Base-by-base conservation (phyloP, 2,888 invertebrate species). In the Sesia apiformis region DNA sequence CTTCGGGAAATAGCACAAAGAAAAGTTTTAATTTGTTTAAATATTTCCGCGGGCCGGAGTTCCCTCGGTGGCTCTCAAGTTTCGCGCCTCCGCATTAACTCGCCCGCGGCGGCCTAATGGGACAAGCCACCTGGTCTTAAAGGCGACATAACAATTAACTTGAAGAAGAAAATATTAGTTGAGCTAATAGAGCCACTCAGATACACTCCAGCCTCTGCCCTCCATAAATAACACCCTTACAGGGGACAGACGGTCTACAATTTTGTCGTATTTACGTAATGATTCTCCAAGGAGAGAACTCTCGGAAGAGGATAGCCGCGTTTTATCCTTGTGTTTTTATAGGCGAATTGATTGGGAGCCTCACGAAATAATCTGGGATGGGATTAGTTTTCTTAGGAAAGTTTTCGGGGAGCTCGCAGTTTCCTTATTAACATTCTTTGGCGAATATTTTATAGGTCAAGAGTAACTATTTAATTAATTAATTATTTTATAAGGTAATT, bases 21-120 rank as follows among this genome's bases (percentile, higher is more conserved):
- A 74, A 81, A 89, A 87, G 80, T 88, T 87, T 86, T 84, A 86
- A 87, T 88, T 88, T 84, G 84, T 84, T 87, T 83, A 85, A 86
- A 87, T 83, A 87, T 87, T 86, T 85, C 82, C 78, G 72, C 72
- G 74, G 70, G 67, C 69, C 64, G 62, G 69, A 66, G 69, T 72
- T 78, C 74, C 72, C 73, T 68, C 69, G 67, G 76, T 66, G 73
- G 71, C 71, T 76, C 75, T 77, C 78, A 73, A 81, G 81, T 84
- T 84, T 77, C 78, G 75, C 80, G 79, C 72, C 70, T 66, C 67
- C 65, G 76, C 72, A 81, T 83, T 81, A 81, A 76, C 70, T 76
- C 69, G 78, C 78, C 78, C 69, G 76, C 75, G 73, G 80, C 73
- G 72, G 72, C 76, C 78, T 84, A 86, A 88, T 84, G 81, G 81